These are phyloP conservation scores for Virgularia gustaviana DNA, from an alignment of 92 coral and sea anemone species.

Conservation along the genomic window DNA sequence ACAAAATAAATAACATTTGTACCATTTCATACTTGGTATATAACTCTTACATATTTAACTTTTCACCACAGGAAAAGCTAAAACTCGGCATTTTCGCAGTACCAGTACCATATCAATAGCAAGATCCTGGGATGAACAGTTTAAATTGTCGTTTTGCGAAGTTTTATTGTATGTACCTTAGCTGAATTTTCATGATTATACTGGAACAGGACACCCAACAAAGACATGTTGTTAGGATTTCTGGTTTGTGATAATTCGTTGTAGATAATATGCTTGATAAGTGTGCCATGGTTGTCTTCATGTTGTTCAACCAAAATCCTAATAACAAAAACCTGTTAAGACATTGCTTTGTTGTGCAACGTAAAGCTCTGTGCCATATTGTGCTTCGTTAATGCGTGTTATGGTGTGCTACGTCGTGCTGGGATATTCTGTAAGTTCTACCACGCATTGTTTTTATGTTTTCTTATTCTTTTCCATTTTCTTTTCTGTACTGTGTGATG, in stretches of 20 bases:
- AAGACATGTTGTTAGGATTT: constrained; percentile 94
- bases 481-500: too few relatives aligned
- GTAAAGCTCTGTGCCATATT: too few relatives aligned
- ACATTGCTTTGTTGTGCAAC: too few relatives aligned
- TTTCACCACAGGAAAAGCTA: too few relatives aligned
- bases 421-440: too few relatives aligned
- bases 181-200: constrained; percentile 74
- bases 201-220: constrained; percentile 76
- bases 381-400: neutral
- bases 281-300: constrained; percentile 80
- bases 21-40: too few relatives aligned
- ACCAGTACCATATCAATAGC: constrained; percentile 4
- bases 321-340: constrained; percentile 4
- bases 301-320: constrained; percentile 85
- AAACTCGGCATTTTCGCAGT: neutral
- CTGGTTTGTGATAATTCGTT: constrained; percentile 87
- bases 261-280: constrained; percentile 84
- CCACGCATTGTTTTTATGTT: too few relatives aligned
- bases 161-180: constrained; percentile 61
- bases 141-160: neutral
- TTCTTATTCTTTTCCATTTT: too few relatives aligned
- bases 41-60: too few relatives aligned
- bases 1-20: constrained; percentile 19
- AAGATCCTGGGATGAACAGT: neutral
- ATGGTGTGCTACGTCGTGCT: too few relatives aligned